A percentile compares a stretch with the other conserved stretches of the same genome.
Conservation (phyloP, 1,140 invertebrate genomes). For the Megalonaias nervosa region DNA sequence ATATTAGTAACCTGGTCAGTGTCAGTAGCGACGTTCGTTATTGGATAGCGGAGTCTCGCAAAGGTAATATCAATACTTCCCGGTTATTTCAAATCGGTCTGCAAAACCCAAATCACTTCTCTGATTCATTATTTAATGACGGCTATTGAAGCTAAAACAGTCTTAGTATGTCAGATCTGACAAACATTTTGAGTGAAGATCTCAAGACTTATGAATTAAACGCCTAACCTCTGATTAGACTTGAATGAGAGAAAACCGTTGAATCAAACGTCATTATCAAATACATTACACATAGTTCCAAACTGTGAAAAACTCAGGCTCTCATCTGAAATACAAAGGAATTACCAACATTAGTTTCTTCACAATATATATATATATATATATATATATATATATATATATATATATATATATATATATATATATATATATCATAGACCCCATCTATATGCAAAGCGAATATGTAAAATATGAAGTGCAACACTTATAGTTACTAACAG, state of each 20-base stretch:
- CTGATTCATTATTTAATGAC: no score
- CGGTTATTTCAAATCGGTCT: no score
- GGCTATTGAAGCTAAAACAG: no score
- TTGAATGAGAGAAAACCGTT: background rate
- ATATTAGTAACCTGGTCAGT: conserved; percentile 5
- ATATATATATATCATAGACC: no score
- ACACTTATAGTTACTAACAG: no score
- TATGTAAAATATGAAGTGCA: no score
- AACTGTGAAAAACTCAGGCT: background rate
- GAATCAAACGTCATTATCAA: background rate
- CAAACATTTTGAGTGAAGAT: background rate
- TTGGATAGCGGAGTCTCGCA: background rate
- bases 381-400: no score
- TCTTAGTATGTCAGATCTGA: no score
- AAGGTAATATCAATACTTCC: background rate
- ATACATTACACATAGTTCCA: background rate
- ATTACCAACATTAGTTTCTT: background rate
- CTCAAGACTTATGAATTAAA: background rate
- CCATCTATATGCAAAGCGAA: background rate
- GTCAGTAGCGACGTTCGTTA: background rate
- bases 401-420: no score
- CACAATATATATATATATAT: background rate
- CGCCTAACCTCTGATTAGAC: background rate
- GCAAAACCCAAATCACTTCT: no score
- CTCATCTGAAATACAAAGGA: background rate